These are phyloP conservation scores for Sebastes hubbsi DNA, from an alignment of 2,797 vertebrate genomes.

Conservation along the genomic window DNA sequence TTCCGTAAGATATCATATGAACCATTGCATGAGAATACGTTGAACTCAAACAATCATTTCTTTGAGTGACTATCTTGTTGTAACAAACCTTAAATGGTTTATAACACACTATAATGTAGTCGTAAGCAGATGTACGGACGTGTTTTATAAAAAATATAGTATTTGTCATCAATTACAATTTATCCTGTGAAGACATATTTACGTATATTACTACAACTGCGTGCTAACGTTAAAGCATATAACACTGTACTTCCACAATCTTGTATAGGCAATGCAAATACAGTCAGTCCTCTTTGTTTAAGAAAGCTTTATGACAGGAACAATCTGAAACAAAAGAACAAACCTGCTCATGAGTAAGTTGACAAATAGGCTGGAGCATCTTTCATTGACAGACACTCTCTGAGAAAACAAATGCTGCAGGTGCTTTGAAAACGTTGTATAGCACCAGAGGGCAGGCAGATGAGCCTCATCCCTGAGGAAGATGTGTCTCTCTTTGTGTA, in stretches of 20 bases:
- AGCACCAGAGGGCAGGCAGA: constrained; percentile 84
- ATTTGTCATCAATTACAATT: not conserved
- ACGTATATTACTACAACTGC: not conserved
- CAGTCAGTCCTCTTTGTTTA: constrained; percentile 13
- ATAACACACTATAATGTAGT: not conserved
- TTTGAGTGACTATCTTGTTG: not conserved
- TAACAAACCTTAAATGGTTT: not conserved
- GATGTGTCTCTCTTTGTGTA: constrained; percentile 50
- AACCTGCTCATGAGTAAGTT: constrained; percentile 17
- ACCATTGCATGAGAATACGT: too few relatives aligned
- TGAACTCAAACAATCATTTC: not conserved
- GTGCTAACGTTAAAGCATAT: not conserved
- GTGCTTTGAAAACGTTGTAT: constrained; percentile 77
- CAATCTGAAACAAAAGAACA: constrained; percentile 24
- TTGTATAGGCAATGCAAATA: not conserved
- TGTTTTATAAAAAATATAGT: not conserved
- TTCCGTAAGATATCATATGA: too few relatives aligned
- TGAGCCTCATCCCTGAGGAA: constrained; percentile 76
- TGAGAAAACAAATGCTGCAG: constrained; percentile 78
- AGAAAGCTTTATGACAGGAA: constrained; percentile 19
- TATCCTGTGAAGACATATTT: not conserved
- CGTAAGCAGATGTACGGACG: not conserved
- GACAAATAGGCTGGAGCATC: constrained; percentile 58
- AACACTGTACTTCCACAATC: not conserved
- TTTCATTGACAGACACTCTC: constrained; percentile 57